Evolutionary conservation across 2,888 invertebrate genomes (phyloP), one percentile per base, ranked within the genome.

Genomic region (Drosophila nr. fundita): DNA sequence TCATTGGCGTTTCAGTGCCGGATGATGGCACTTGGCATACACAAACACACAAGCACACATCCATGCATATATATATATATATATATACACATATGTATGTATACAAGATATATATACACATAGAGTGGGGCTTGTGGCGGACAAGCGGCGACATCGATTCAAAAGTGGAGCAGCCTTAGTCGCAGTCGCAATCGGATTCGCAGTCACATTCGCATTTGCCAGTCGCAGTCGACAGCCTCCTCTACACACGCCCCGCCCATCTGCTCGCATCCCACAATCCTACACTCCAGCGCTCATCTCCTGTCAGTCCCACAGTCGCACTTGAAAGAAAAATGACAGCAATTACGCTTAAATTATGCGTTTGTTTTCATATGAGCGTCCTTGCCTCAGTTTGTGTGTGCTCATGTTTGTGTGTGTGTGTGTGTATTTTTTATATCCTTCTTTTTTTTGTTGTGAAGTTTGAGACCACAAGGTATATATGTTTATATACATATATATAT

Each of bases 291-390:
- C 45, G 24, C 45, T 45, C 45, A 45, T 45, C 45, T 45, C 45
- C 45, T 45, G 45, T 45, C 45, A 45, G 45, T 45, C 24, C 65
- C n/a, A 50, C 55, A 55, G 80, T 42, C 62, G 71, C 78, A 81
- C 78, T 86, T 82, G 83, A 81, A 82, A 83, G 87, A 90, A 87
- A 91, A 90, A 90, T 91, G 82, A 81, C 91, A 87, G 90, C 87
- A 90, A 90, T 90, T 90, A 91, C 78, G 79, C 87, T 85, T 89
- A 89, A 89, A 90, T 90, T 91, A 90, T 91, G 90, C 89, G 81
- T 85, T 87, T 85, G 84, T 85, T 85, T 85, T 89, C 87, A 89
- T 87, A 85, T 85, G 87, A 89, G 76, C 82, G 84, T 85, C 85
- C 89, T 89, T 85, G 84, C 73, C 45, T 45, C 74, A 72, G 88